A percentile compares a stretch with the other conserved stretches of the same genome.
Conservation (phyloP, 2,797 vertebrate species). For the Pseudopleuronectes americanus region DNA sequence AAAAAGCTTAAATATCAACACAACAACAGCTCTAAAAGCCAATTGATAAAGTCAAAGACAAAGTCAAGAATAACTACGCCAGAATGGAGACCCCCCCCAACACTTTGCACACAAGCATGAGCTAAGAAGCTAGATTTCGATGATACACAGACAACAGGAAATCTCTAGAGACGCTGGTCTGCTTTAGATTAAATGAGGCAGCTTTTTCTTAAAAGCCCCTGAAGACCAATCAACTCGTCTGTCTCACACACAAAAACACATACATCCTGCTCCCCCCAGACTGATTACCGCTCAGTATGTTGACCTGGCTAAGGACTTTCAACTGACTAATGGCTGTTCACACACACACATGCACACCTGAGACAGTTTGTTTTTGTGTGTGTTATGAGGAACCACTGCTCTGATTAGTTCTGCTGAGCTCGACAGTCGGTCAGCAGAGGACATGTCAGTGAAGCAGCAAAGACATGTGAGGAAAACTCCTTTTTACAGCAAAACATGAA, state of each 20-base stretch:
- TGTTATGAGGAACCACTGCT: neutral
- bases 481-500: slow-evolving; percentile 24
- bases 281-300: slow-evolving; percentile 49
- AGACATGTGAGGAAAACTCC: neutral
- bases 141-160: slow-evolving; percentile 16
- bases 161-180: slow-evolving; percentile 4
- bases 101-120: neutral
- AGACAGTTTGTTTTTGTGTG: slow-evolving; percentile 2
- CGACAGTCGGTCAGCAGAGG: neutral
- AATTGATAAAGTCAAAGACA: too few species aligned
- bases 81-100: too few species aligned
- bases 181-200: slow-evolving; percentile 44
- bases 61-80: neutral
- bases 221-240: slow-evolving; percentile 27
- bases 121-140: neutral
- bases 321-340: slow-evolving; percentile 32
- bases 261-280: slow-evolving; percentile 44
- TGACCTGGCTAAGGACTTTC: slow-evolving; percentile 42
- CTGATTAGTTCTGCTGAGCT: slow-evolving; percentile 16
- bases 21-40: too few species aligned
- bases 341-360: slow-evolving; percentile 18
- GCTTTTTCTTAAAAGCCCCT: slow-evolving; percentile 51
- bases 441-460: neutral
- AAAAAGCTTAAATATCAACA: too few species aligned
- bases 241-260: slow-evolving; percentile 33